Base-by-base conservation (phyloP, 2,113 vertebrate species). In the Aptenodytes patagonicus region DNA sequence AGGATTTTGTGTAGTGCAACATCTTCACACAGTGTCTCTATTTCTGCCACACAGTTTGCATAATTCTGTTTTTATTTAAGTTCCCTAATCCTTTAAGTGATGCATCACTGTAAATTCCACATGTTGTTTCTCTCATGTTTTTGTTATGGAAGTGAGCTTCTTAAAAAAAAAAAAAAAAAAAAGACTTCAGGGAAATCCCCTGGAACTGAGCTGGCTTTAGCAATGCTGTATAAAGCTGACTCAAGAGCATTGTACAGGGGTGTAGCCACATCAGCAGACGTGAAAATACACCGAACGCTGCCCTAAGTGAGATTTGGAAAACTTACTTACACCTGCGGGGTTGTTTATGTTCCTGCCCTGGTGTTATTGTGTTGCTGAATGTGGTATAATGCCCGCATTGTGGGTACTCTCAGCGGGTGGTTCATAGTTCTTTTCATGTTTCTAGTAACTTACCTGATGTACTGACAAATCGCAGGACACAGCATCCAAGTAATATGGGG, bases 41-140 rank as follows among this genome's bases (percentile, higher is more conserved):
- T 70, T 85, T 91, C 81, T 96, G 52, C 40, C 68, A 25, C 44
- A 10, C 10, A 22, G 17, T 64, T 93, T 47, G 70, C 83, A 49
- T 91, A 65, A 61, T 89, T 91, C 60, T 61, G 29, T 58, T 90
- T 84, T 77, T 78, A 66, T 69, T 95, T 76, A 68, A 95, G 89
- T 89, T 79, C 44, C 62, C 31, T 86, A 61, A 95, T 90, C 79
- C 76, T 90, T 77, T 54, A 57, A 88, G 88, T 16, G 28, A 44
- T 80, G 40, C n/a, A 19, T 88, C 28, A 2, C 79, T 90, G 57
- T 47, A 93, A 88, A 65, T 92, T 66, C 62, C 68, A 64, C 36
- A 5, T 49, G 75, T 36, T 75, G 34, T 17, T 82, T 64, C 34
- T 65, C n/a, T 66, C 20, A 4, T 34, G 9, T 29, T 60, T 90